phyloP scores from a whole-genome alignment of 2,888 invertebrate species.

The Erynnis tages region DNA sequence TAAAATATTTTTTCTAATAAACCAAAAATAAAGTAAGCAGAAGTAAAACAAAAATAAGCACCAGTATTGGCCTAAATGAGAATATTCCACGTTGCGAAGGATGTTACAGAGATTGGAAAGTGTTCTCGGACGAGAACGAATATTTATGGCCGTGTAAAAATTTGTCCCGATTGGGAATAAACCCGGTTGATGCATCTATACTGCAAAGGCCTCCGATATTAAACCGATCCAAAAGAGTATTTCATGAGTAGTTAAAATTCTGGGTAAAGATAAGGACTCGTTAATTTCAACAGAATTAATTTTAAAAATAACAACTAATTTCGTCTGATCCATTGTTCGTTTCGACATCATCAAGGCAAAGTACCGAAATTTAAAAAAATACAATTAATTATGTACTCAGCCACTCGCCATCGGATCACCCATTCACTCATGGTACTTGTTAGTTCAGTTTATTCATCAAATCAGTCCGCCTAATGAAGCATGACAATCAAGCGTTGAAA shows the following conservation, averaged over 20 bases:
- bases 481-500: constrained; percentile 68
- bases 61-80: not conserved
- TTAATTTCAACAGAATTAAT: not conserved
- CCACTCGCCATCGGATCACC: constrained; percentile 25
- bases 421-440: constrained; percentile 27
- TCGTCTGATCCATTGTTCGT: constrained; percentile 6
- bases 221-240: no score
- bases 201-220: no score
- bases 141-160: constrained; percentile 6
- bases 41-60: not conserved
- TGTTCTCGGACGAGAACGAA: not conserved
- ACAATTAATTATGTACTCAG: constrained; percentile 20
- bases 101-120: constrained; percentile 1
- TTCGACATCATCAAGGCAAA: not conserved
- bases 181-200: not conserved
- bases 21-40: no score
- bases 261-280: no score
- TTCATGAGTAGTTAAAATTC: no score
- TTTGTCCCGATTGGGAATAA: not conserved
- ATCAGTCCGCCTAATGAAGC: constrained; percentile 58
- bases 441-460: constrained; percentile 37
- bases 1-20: no score
- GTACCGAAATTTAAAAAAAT: constrained; percentile 1
- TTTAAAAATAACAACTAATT: not conserved
- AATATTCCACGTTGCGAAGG: not conserved